Conservation (phyloP, 2,797 vertebrate species). For the Myripristis murdjan region DNA sequence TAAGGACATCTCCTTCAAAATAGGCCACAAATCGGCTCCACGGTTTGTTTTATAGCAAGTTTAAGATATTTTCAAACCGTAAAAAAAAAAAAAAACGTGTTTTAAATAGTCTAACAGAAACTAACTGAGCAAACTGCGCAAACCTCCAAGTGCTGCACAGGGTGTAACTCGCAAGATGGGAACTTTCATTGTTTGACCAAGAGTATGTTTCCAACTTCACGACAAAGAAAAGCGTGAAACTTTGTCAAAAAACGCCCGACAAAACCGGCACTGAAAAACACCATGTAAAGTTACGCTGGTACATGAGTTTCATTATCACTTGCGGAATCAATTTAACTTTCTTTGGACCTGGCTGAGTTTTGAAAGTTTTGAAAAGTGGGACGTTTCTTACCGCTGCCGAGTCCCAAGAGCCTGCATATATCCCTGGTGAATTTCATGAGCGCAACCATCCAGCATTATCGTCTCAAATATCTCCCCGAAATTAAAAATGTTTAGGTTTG, state of each 20-base stretch:
- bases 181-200: constrained; percentile 66
- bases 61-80: too few relatives aligned
- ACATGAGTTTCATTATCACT: neutral
- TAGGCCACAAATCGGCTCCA: too few relatives aligned
- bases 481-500: constrained; percentile 19
- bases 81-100: neutral
- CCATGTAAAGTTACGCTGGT: neutral
- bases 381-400: constrained; percentile 85
- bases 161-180: constrained; percentile 66
- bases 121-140: constrained; percentile 15
- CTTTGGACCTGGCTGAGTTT: constrained; percentile 44
- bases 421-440: constrained; percentile 88
- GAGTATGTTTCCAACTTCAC: constrained; percentile 11
- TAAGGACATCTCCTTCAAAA: neutral
- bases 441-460: constrained; percentile 88
- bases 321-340: constrained; percentile 30
- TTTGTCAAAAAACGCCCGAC: rapidly evolving
- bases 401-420: constrained; percentile 86
- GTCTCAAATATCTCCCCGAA: constrained; percentile 34
- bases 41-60: neutral
- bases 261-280: neutral
- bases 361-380: constrained; percentile 75
- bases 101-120: neutral
- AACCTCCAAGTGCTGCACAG: constrained; percentile 56
- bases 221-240: neutral